Evolutionary conservation across 2,888 invertebrate genomes (phyloP), one percentile per base, ranked within the genome.

Genomic region (Sesamia inferens): DNA sequence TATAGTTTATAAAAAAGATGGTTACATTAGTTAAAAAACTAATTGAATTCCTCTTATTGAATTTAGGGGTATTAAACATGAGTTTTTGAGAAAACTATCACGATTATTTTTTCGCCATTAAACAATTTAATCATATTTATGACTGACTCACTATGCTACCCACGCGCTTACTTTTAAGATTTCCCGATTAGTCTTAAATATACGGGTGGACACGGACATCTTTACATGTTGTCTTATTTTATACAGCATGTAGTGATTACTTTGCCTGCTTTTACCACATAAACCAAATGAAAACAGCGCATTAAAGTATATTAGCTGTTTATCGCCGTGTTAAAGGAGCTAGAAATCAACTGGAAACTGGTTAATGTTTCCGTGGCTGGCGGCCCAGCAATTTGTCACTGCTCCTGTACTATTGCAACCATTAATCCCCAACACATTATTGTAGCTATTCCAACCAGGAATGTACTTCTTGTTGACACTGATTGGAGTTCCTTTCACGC

Each of bases 401-500:
- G 72, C 68, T 76, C 73, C 73, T 75, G 66, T 72, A 59, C 70
- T 74, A 81, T 79, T 82, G 71, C 85, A 74, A 71, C 76, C 73
- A 85, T 85, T 85, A 82, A 84, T 84, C 77, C 73, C 61, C 57
- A 71, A 74, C 74, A 78, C 80, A 81, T 83, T 84, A 84, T 78
- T 76, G 79, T 85, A 74, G 78, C 64, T 70, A 68, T 79, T 77
- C 22, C 54, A 66, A 82, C 58, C 74, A 70, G 73, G 74, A 76
- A 68, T 64, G 77, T 74, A 76, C 82, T 85, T 80, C 76, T 67
- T 61, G 74, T 71, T 85, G 84, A 73, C 80, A 77, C 78, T 85
- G 85, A 85, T 85, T 85, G 82, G 74, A 79, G 76, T 80, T 73
- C 78, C 81, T 71, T 83, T 85, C 83, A 79, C 81, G 67, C 84